A percentile compares a stretch with the other conserved stretches of the same genome.
Conservation (phyloP, 1,140 invertebrate genomes). For the Aphis gossypii region DNA sequence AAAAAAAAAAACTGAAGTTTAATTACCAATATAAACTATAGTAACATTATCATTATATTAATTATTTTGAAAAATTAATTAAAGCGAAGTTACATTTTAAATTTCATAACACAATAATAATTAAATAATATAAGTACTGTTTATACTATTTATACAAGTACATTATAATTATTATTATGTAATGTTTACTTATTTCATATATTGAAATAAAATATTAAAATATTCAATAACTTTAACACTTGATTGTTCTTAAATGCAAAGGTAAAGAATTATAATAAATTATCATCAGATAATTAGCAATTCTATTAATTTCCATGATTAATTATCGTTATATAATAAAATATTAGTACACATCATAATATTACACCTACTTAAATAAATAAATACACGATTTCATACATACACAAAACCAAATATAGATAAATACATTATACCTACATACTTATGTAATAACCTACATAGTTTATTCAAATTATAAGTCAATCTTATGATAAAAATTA, state of each 20-base stretch:
- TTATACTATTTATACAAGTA: not conserved
- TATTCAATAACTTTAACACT: not conserved
- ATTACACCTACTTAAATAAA: not conserved
- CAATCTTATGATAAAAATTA: not conserved
- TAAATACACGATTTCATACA: not conserved
- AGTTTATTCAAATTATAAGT: not conserved
- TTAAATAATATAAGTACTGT: too few species aligned
- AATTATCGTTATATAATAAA: too few species aligned
- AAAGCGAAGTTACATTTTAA: not conserved
- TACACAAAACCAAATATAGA: not conserved
- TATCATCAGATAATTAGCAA: not conserved
- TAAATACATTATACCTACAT: not conserved
- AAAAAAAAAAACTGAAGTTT: too few species aligned
- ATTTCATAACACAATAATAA: not conserved
- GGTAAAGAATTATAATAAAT: not conserved
- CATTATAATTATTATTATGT: not conserved
- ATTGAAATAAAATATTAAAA: not conserved
- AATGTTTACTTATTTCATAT: not conserved
- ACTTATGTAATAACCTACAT: not conserved
- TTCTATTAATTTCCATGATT: not conserved
- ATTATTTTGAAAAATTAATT: not conserved
- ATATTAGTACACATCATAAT: not conserved
- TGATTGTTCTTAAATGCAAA: not conserved
- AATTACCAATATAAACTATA: too few species aligned
- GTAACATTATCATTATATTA: too few species aligned